Conservation (phyloP, 1,140 invertebrate genomes). For the Lepidurus apus region DNA sequence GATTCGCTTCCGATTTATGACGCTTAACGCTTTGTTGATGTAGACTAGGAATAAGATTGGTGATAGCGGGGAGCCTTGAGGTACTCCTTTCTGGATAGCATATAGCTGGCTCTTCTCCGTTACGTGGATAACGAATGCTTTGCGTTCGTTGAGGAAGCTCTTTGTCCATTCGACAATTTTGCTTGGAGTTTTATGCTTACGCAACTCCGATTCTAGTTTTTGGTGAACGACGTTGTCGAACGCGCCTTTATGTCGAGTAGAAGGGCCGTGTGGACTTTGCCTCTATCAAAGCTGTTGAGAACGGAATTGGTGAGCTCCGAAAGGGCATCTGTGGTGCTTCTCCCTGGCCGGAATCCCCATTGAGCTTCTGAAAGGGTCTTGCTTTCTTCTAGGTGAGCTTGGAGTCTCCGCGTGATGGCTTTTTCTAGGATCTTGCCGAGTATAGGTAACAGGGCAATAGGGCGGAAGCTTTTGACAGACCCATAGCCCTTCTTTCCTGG, state of each 20-base stretch:
- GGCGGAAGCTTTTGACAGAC: too few species aligned
- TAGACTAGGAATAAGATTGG: constrained; percentile 26
- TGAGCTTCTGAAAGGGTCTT: too few species aligned
- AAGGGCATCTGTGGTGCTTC: too few species aligned
- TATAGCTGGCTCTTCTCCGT: not conserved
- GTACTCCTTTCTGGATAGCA: not conserved
- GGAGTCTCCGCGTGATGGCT: too few species aligned
- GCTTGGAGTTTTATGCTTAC: not conserved
- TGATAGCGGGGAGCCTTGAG: constrained; percentile 1
- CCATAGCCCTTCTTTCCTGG: too few species aligned
- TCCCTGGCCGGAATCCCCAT: too few species aligned
- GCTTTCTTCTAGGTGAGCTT: too few species aligned
- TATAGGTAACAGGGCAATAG: too few species aligned
- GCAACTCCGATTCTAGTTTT: not conserved
- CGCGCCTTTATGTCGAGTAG: constrained; percentile 20
- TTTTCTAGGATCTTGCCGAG: too few species aligned
- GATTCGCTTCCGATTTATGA: constrained; percentile 11
- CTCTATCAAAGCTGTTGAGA: constrained; percentile 23
- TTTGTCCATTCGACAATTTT: not conserved
- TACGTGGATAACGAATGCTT: not conserved
- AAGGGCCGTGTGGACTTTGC: not conserved
- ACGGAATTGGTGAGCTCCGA: too few species aligned
- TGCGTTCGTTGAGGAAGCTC: not conserved
- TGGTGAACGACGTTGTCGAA: not conserved
- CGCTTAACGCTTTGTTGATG: not conserved